Evolutionary conservation across 2,888 invertebrate species (phyloP), one percentile per base, ranked within the genome.

Genomic region (Alentia gelatinosa): DNA sequence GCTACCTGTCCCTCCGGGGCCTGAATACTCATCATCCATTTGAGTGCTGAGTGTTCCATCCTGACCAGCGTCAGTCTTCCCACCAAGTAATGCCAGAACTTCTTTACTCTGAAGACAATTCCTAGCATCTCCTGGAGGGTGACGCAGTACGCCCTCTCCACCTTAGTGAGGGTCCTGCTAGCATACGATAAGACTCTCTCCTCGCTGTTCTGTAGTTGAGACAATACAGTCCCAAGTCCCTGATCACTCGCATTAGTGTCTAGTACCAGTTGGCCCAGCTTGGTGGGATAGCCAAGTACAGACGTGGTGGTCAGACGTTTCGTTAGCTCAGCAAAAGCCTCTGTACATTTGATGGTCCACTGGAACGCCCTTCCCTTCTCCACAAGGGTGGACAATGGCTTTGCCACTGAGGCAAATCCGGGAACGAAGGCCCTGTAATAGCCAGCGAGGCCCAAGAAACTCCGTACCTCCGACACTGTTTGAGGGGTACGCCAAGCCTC

Each of bases 191-290:
- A n/a, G 23, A 94, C 93, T 3, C 84, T 56, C 91, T 94, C 93
- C 50, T 91, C 86, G 1, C 92, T 92, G 33, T 92, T 90, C 68
- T 93, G 63, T 12, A 35, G n/a, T 39, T 92, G 92, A 1, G 92
- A 92, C n/a, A 92, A 39, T 5, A 92, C 91, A 91, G 92, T 92
- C 7, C 93, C 93, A 12, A 94, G 92, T 5, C 92, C 93, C 40
- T 4, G 30, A 26, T 89, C 91, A 88, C 93, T 92, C 19, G 93
- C 94, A 91, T 94, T 93, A n/a, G 92, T 93, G 79, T 94, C 93
- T 33, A 93, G 74, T 12, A 93, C 91, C 89, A 92, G 93, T 15
- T 35, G 30, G 0, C 75, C 90, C 26, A 92, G 74, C 63, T 68
- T 50, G 37, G 90, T 83, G 15, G 93, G 93, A 50, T 91, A 92